Percentiles rank a stretch among this genome's conserved stretches.
These are phyloP conservation scores for Thalassaphorura encarpata DNA, from an alignment of 1,140 invertebrate genomes.

Conservation along the genomic window DNA sequence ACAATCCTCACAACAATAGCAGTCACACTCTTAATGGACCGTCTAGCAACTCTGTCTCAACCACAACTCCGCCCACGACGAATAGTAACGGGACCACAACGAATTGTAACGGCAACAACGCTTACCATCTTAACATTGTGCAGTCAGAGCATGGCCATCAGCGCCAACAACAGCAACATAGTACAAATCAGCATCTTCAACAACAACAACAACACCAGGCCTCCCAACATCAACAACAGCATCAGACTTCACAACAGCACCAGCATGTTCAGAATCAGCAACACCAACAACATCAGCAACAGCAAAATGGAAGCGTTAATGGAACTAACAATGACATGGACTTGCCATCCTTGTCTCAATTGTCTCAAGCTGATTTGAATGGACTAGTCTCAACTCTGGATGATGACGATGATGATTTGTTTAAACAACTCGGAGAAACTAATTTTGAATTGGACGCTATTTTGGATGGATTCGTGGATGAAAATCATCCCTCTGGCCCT, in stretches of 20 bases:
- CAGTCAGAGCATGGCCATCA: neutral
- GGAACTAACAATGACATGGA: slow-evolving; percentile 22
- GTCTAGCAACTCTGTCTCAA: neutral
- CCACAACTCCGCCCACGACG: too few species aligned
- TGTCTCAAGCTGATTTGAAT: slow-evolving; percentile 55
- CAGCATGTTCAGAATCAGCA: slow-evolving; percentile 12
- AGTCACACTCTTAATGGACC: slow-evolving; percentile 14
- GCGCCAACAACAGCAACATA: neutral
- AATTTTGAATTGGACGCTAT: slow-evolving; percentile 48
- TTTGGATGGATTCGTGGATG: slow-evolving; percentile 39
- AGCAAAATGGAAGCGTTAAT: slow-evolving; percentile 8
- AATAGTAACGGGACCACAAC: too few species aligned
- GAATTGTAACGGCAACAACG: too few species aligned
- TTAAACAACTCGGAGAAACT: slow-evolving; percentile 57
- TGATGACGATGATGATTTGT: slow-evolving; percentile 55
- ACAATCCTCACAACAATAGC: too few species aligned
- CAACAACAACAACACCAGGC: slow-evolving; percentile 30
- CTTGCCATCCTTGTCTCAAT: slow-evolving; percentile 42
- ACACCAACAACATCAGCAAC: neutral
- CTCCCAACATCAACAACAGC: slow-evolving; percentile 23
- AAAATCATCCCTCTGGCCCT: slow-evolving; percentile 18
- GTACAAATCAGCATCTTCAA: neutral
- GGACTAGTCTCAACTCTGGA: slow-evolving; percentile 46
- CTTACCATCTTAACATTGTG: neutral
- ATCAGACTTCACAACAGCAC: slow-evolving; percentile 9